These are phyloP conservation scores for Prochilodus magdalenae DNA, from an alignment of 2,113 vertebrate genomes.

Conservation along the genomic window DNA sequence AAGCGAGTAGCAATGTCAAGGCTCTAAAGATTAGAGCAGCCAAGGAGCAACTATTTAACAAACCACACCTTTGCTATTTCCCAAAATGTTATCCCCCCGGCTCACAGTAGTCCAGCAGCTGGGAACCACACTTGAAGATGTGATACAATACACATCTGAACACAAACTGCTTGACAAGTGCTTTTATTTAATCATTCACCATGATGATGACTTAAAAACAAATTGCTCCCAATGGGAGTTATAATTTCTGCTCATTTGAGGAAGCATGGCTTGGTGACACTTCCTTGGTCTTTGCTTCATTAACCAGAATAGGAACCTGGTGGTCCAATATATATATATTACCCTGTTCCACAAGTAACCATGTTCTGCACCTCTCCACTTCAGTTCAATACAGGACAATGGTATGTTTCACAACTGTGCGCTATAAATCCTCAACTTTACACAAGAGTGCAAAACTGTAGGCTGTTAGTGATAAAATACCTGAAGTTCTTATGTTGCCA, in stretches of 20 bases:
- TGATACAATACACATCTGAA: neutral
- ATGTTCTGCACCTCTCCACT: neutral
- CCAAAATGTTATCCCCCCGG: no score
- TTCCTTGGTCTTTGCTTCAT: neutral
- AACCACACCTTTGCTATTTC: no score
- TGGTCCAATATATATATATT: neutral
- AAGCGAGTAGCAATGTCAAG: no score
- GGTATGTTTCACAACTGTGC: no score
- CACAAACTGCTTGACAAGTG: neutral
- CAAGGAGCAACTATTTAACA: no score
- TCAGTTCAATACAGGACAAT: no score
- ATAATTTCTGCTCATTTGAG: neutral
- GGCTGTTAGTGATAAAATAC: no score
- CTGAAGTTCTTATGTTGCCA: no score
- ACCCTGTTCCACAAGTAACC: neutral
- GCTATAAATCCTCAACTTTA: no score
- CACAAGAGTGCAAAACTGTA: no score
- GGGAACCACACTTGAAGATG: neutral
- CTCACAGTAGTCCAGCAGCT: neutral
- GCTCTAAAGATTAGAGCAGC: no score
- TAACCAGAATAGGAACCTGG: neutral
- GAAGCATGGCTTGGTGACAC: neutral
- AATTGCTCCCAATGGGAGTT: neutral
- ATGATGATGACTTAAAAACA: neutral
- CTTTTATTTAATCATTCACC: neutral